Conservation (phyloP, 1,140 invertebrate species). For the Potamilus streckersoni region DNA sequence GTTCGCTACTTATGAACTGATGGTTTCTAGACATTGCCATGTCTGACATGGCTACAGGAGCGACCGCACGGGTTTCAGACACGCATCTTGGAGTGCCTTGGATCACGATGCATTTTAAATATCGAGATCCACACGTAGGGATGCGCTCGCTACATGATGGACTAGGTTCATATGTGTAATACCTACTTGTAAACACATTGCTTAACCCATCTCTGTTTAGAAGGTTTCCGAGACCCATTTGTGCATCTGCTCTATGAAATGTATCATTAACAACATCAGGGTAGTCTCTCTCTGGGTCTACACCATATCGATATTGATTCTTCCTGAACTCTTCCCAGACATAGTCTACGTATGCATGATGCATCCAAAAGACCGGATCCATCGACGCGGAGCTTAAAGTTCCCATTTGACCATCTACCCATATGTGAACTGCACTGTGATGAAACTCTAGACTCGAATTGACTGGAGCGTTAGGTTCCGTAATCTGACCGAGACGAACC, state of each 20-base stretch:
- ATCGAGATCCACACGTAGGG: constrained; percentile 45
- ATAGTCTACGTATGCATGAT: constrained; percentile 66
- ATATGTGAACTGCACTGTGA: constrained; percentile 55
- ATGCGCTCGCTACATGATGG: constrained; percentile 37
- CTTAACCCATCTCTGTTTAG: constrained; percentile 40
- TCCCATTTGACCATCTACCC: constrained; percentile 57
- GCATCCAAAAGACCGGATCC: constrained; percentile 66
- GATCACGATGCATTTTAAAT: constrained; percentile 30
- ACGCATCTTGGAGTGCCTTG: constrained; percentile 25
- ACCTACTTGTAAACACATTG: constrained; percentile 32
- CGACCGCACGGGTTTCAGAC: constrained; percentile 20
- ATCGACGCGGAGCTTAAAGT: constrained; percentile 56
- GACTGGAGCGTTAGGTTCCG: constrained; percentile 40
- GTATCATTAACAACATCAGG: constrained; percentile 29
- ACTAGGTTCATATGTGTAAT: constrained; percentile 47
- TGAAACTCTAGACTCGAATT: constrained; percentile 47
- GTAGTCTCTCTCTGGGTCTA: constrained; percentile 33
- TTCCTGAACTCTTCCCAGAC: constrained; percentile 48
- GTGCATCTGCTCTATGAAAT: constrained; percentile 16
- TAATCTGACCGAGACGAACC: constrained; percentile 42
- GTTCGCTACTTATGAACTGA: background rate
- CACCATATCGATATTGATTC: constrained; percentile 37
- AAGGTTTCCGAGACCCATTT: constrained; percentile 20
- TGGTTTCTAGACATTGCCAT: background rate
- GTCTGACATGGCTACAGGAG: background rate